Percentiles rank a stretch among this genome's conserved stretches.
Evolutionary conservation across 1,140 invertebrate genomes (phyloP).

Genomic region (Leptonema lineaticorne): DNA sequence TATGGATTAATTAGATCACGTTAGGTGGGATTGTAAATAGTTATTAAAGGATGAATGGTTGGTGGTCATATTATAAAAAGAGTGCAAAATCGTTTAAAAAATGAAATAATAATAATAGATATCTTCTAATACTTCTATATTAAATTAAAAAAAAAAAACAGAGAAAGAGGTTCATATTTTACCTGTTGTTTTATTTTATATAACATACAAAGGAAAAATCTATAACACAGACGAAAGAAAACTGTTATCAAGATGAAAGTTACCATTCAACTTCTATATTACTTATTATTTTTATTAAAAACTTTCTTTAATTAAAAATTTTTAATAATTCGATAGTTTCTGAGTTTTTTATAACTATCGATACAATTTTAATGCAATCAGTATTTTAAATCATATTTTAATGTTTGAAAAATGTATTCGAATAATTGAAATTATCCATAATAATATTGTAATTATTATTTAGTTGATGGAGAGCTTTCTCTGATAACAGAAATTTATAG

Average conservation of each 20-base stretch:
- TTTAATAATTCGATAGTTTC: background rate
- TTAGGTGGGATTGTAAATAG: conserved; percentile 22
- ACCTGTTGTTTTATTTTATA: conserved; percentile 31
- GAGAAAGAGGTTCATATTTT: conserved; percentile 28
- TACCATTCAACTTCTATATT: conserved; percentile 28
- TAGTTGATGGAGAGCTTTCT: conserved; percentile 38
- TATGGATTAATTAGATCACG: too few species aligned
- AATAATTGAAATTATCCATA: background rate
- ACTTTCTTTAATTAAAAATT: background rate
- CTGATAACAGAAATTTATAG: conserved; percentile 39
- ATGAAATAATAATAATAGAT: conserved; percentile 14
- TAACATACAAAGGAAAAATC: conserved; percentile 41
- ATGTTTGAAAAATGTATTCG: background rate
- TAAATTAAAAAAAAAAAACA: too few species aligned
- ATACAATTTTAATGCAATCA: too few species aligned
- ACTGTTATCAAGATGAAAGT: conserved; percentile 41
- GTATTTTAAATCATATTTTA: background rate
- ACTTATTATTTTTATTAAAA: background rate
- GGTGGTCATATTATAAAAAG: background rate
- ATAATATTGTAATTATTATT: background rate
- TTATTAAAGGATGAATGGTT: background rate
- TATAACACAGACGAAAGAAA: conserved; percentile 39
- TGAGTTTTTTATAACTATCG: background rate
- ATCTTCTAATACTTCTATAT: conserved; percentile 25
- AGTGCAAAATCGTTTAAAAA: conserved; percentile 26